phyloP scores from a whole-genome alignment of 2,888 invertebrate species.

The Watsonalla binaria region DNA sequence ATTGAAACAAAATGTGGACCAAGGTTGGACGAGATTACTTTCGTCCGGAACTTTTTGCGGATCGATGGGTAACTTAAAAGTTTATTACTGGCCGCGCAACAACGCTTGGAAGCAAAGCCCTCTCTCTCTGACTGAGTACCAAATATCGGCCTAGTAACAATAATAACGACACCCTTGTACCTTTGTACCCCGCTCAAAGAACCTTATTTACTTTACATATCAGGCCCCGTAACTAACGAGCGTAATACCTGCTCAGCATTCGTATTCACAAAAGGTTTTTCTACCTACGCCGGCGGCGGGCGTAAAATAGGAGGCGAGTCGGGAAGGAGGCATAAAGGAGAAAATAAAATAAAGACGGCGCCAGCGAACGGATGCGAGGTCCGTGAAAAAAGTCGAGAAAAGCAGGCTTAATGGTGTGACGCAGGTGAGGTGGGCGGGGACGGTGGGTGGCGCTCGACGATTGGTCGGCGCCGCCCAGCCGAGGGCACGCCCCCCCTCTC shows the following conservation, averaged over 20 bases:
- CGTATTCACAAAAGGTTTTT: slow-evolving; percentile 77
- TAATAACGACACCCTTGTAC: background rate
- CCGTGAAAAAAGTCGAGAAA: slow-evolving; percentile 75
- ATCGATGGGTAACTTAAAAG: slow-evolving; percentile 73
- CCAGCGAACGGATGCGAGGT: slow-evolving; percentile 73
- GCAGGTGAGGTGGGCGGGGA: slow-evolving; percentile 77
- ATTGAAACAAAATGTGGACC: slow-evolving; percentile 75
- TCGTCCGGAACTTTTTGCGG: slow-evolving; percentile 69
- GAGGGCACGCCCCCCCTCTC: slow-evolving; percentile 58
- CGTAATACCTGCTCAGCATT: slow-evolving; percentile 74
- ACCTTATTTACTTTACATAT: slow-evolving; percentile 75
- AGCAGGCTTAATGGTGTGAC: slow-evolving; percentile 74
- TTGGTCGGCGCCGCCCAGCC: slow-evolving; percentile 75
- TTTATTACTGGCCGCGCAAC: slow-evolving; percentile 61
- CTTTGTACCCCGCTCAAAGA: slow-evolving; percentile 25
- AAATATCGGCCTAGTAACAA: slow-evolving; percentile 4
- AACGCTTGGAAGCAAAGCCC: slow-evolving; percentile 51
- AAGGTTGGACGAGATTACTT: slow-evolving; percentile 75
- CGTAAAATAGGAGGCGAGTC: slow-evolving; percentile 74
- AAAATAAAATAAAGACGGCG: slow-evolving; percentile 78
- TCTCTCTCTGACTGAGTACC: slow-evolving; percentile 19
- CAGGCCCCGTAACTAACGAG: slow-evolving; percentile 71
- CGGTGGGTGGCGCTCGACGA: slow-evolving; percentile 66
- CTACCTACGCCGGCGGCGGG: slow-evolving; percentile 71
- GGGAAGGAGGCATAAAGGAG: slow-evolving; percentile 76